Evolutionary conservation across 2,113 vertebrate species (phyloP).

Genomic region (Oncorhynchus tshawytscha): DNA sequence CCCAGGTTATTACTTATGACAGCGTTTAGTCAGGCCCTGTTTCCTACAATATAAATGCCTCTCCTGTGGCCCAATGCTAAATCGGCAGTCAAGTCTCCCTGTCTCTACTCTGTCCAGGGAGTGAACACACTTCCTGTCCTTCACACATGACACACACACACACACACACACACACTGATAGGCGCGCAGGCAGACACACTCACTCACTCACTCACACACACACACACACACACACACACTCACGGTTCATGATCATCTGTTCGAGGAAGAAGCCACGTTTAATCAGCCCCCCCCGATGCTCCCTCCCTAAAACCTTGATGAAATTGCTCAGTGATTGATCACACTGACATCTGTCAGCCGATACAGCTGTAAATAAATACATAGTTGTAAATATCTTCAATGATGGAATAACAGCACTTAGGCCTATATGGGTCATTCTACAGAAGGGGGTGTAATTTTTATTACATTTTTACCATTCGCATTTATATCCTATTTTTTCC

Average conservation of each 20-base stretch:
- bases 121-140: slow-evolving; percentile 56
- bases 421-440: no score
- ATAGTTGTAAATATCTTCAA: slow-evolving; percentile 25
- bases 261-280: slow-evolving; percentile 59
- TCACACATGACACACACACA: no score
- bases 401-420: not conserved
- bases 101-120: slow-evolving; percentile 22
- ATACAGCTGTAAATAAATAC: slow-evolving; percentile 44
- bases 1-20: slow-evolving; percentile 74
- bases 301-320: slow-evolving; percentile 55
- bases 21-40: slow-evolving; percentile 67
- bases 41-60: slow-evolving; percentile 68
- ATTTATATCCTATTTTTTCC: no score
- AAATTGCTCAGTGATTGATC: slow-evolving; percentile 68
- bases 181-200: no score
- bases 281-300: slow-evolving; percentile 55
- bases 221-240: not conserved
- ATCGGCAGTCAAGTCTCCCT: slow-evolving; percentile 53
- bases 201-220: not conserved
- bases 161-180: not conserved
- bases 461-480: no score
- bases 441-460: no score
- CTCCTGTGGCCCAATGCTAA: slow-evolving; percentile 38
- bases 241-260: slow-evolving; percentile 67
- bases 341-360: slow-evolving; percentile 58